Conservation (phyloP, 2,113 vertebrate genomes). For the Aspidoscelis tigris region DNA sequence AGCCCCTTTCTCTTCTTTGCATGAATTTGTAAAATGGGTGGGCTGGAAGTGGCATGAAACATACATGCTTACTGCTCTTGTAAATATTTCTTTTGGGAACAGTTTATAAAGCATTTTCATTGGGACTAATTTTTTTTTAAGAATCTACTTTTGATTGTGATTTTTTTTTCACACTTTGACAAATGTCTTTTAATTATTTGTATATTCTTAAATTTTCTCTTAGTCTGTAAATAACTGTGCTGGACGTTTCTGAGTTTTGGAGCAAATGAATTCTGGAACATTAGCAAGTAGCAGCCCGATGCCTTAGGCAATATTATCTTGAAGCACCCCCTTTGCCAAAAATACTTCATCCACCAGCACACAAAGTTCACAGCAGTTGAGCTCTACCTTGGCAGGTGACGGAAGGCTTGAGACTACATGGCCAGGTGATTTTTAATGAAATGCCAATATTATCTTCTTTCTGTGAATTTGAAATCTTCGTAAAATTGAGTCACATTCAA, state of each 20-base stretch:
- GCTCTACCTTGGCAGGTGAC: neutral
- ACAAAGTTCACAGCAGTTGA: neutral
- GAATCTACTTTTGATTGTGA: constrained; percentile 75
- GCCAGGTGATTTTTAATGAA: neutral
- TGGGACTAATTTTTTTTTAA: constrained; percentile 66
- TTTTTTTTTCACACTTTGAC: constrained; percentile 70
- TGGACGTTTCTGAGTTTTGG: constrained; percentile 29
- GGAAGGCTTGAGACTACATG: neutral
- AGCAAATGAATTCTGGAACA: neutral
- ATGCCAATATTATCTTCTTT: neutral
- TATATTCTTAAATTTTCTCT: constrained; percentile 59
- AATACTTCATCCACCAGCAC: neutral
- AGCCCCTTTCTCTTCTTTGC: constrained; percentile 48
- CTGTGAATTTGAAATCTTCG: neutral
- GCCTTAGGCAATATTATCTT: neutral
- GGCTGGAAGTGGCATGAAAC: constrained; percentile 33
- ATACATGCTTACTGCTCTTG: constrained; percentile 63
- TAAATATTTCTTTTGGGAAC: constrained; percentile 74
- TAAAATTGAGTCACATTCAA: neutral
- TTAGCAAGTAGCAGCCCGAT: neutral
- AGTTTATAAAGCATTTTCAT: constrained; percentile 75
- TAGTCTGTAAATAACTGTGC: constrained; percentile 62
- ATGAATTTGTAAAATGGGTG: constrained; percentile 50
- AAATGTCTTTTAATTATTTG: constrained; percentile 69
- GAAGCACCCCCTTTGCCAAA: neutral